Base-by-base conservation (phyloP, 2,113 vertebrate species). In the Vicugna pacos region DNA sequence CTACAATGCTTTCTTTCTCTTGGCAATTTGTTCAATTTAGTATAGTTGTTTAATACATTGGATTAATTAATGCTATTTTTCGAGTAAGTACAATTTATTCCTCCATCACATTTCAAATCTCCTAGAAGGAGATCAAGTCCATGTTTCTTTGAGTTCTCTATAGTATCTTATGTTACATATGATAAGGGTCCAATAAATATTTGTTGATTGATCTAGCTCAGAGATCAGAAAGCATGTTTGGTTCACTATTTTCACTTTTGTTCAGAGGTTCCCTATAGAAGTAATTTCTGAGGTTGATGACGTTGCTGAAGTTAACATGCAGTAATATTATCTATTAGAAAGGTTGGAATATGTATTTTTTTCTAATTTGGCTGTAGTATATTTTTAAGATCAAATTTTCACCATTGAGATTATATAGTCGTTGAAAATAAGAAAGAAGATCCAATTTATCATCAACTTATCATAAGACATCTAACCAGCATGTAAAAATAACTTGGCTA, bases 341-440 rank as follows among this genome's bases (percentile, higher is more conserved):
- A 72, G 7, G 3, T 60, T 89, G 35, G 15, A 13, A 58, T 91
- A 32, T 90, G 13, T 70, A n/a, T 67, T 69, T 93, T 88, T 93
- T 75, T 22, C 67, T 83, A 56, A 96, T 72, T 77, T 79, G 48
- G 22, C 9, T 56, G 35, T 28, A 56, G 5, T 58, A 64, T 82
- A 19, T 73, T 93, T 91, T 69, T 89, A 69, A 92, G 17, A 50
- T 70, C 16, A 77, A 86, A 20, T 76, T 79, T 93, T 75, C 32
- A 83, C 5, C 32, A 35, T 42, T 73, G 75, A 82, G 38, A 67
- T 93, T 48, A 48, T 58, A 19, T 16, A 60, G 35, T 65, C 65
- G 72, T 64, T 64, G 69, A 60, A 81, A 92, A 82, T 22, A 35
- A 85, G 28, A 64, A 87, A 84, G 48, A 62, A 92, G 81, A 89